Percentiles rank a stretch among this genome's conserved stretches.
phyloP scores from a whole-genome alignment of 2,888 invertebrate genomes.

The Bruchidius siliquastri region DNA sequence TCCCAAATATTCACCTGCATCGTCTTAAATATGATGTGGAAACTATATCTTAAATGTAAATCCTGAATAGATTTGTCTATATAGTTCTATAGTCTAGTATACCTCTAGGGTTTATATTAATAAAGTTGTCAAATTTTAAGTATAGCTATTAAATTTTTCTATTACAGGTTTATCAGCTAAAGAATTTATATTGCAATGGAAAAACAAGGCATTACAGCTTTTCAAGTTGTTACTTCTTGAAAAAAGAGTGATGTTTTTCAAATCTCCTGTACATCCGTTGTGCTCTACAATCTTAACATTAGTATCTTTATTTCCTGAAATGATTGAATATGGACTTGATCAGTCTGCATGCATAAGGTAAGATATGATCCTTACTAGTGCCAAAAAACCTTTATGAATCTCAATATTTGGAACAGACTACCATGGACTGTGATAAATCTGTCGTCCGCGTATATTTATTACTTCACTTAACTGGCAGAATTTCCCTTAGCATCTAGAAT shows the following conservation, averaged over 20 bases:
- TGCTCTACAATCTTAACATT: constrained; percentile 84
- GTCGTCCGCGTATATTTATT: too few species aligned
- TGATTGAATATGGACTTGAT: constrained; percentile 78
- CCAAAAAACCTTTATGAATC: too few species aligned
- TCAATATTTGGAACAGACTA: too few species aligned
- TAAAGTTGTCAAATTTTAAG: constrained; percentile 1
- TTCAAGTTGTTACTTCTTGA: constrained; percentile 91
- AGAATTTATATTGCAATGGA: constrained; percentile 77
- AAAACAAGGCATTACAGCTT: constrained; percentile 85
- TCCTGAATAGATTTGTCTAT: too few species aligned
- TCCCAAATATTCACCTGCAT: too few species aligned
- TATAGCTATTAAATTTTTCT: constrained; percentile 2
- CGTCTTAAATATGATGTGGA: too few species aligned
- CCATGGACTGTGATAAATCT: too few species aligned
- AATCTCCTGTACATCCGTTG: constrained; percentile 85
- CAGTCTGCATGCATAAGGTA: constrained; percentile 79
- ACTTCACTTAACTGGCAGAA: too few species aligned
- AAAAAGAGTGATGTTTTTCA: constrained; percentile 84
- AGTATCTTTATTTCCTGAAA: constrained; percentile 83
- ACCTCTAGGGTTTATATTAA: too few species aligned
- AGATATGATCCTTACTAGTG: constrained; percentile 23
- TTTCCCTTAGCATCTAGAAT: too few species aligned
- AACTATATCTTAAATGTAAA: too few species aligned
- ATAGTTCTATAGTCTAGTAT: background rate
- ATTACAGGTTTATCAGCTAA: constrained; percentile 74